Base-by-base conservation (phyloP, 2,797 vertebrate genomes). In the Halcyon leucocephala region DNA sequence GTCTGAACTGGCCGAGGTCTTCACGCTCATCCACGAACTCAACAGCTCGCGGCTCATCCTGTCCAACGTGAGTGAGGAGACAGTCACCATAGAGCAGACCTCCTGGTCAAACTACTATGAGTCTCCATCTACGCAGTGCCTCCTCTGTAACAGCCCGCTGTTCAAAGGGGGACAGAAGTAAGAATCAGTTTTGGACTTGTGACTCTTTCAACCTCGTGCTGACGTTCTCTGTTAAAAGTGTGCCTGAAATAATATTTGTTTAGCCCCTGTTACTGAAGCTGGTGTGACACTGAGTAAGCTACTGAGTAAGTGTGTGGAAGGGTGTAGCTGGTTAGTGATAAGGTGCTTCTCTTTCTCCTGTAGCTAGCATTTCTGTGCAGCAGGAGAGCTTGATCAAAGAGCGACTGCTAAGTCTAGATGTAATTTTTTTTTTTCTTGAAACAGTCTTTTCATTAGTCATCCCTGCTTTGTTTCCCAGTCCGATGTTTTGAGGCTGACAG, bases 81-180 rank as follows among this genome's bases (percentile, higher is more conserved):
- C 98, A 0, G 98, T 98, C 97, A 99, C 98, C 58, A 98, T 99
- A 37, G 98, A 99, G 76, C 99, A 99, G 72, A 99, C 98, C 20
- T 98, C 99, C 61, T 99, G 99, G 99, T 99, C 99, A 64, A 99
- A 98, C 96, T 99, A 99, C 96, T 99, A 99, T 20, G 99, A 99
- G 97, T 99, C 98, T 52, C 98, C 98, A 9, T 98, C 98, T 42
- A 98, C 98, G 61, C 98, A 99, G 93, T 99, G 99, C 97, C 98
- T 98, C 82, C 98, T 99, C 84, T 99, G 99, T 96, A 98, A 97
- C 97, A 99, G 97, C 97, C 98, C 98, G 26, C 98, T 99, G 86
- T 99, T 99, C 96, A 99, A 99, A 98, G 99, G 99, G 93, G 98
- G 97, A 78, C 98, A 98, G 89, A 98, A 99, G 99, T 99, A 97